Conservation (phyloP, 2,113 vertebrate species). For the Electrona antarctica region DNA sequence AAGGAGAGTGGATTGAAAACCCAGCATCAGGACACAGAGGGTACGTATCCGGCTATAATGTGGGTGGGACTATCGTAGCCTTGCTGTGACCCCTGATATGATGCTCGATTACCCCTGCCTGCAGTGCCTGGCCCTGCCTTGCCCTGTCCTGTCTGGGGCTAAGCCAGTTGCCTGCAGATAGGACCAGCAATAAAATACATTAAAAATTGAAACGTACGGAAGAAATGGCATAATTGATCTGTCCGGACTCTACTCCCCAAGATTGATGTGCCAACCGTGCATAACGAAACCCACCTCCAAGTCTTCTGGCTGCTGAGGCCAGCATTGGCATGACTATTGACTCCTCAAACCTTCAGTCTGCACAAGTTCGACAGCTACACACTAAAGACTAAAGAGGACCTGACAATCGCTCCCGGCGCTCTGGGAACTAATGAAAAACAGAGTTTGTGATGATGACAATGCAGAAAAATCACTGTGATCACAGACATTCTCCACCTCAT, state of each 20-base stretch:
- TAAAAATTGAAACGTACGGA: constrained; percentile 18
- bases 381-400: background rate
- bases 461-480: constrained; percentile 21
- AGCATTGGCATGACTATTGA: background rate
- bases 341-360: constrained; percentile 18
- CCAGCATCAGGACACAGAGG: constrained; percentile 1
- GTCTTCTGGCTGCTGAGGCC: constrained; percentile 51
- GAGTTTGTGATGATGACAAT: constrained; percentile 22
- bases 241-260: constrained; percentile 36
- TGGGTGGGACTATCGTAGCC: constrained; percentile 19
- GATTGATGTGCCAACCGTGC: constrained; percentile 73
- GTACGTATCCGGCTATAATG: constrained; percentile 6
- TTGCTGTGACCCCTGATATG: constrained; percentile 21
- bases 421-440: background rate
- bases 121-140: constrained; percentile 5
- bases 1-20: constrained; percentile 32
- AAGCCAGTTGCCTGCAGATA: constrained; percentile 24
- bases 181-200: constrained; percentile 19
- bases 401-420: background rate
- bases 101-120: constrained; percentile 14
- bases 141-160: constrained; percentile 14
- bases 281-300: constrained; percentile 75
- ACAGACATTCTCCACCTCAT: background rate
- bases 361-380: constrained; percentile 7
- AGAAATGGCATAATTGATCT: constrained; percentile 40